Conservation (phyloP, 2,888 invertebrate genomes). For the Caenorhabditis panamensis region DNA sequence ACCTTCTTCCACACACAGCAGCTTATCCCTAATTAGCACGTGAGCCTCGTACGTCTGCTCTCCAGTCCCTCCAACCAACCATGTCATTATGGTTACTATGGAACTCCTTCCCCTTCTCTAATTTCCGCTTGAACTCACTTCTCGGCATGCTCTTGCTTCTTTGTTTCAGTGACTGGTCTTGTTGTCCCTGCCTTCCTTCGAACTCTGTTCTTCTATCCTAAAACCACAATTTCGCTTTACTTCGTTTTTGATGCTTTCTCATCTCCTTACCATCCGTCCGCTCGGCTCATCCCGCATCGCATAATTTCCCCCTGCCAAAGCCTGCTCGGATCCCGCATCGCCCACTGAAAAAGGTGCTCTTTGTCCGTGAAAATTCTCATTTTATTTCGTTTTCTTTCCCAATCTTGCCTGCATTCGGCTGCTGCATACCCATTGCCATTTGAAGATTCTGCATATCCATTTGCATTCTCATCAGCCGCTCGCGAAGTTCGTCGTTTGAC, state of each 20-base stretch:
- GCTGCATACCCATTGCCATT: slow-evolving; percentile 52
- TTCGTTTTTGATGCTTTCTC: not conserved
- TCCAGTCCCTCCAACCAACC: not conserved
- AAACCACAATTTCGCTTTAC: not conserved
- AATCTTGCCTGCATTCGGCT: slow-evolving; percentile 20
- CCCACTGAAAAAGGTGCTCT: slow-evolving; percentile 20
- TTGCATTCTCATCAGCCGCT: slow-evolving; percentile 53
- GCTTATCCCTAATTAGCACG: too few species aligned
- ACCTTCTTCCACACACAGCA: too few species aligned
- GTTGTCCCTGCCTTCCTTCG: slow-evolving; percentile 32
- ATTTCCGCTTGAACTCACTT: slow-evolving; percentile 59
- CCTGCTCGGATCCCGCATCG: slow-evolving; percentile 30
- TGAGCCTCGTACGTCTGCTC: not conserved
- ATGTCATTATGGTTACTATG: slow-evolving; percentile 13
- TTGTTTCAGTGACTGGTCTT: slow-evolving; percentile 50
- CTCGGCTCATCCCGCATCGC: slow-evolving; percentile 35
- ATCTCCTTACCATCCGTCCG: slow-evolving; percentile 33
- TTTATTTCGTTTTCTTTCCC: slow-evolving; percentile 9
- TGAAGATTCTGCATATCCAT: slow-evolving; percentile 61
- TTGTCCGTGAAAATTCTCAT: slow-evolving; percentile 4
- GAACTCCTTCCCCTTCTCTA: not conserved
- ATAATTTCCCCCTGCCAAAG: slow-evolving; percentile 18
- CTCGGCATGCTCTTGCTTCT: slow-evolving; percentile 66
- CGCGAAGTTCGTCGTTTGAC: slow-evolving; percentile 61
- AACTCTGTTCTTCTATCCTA: slow-evolving; percentile 42